These are phyloP conservation scores for Notospermus geniculatus DNA, from an alignment of 1,140 invertebrate genomes.

Conservation along the genomic window DNA sequence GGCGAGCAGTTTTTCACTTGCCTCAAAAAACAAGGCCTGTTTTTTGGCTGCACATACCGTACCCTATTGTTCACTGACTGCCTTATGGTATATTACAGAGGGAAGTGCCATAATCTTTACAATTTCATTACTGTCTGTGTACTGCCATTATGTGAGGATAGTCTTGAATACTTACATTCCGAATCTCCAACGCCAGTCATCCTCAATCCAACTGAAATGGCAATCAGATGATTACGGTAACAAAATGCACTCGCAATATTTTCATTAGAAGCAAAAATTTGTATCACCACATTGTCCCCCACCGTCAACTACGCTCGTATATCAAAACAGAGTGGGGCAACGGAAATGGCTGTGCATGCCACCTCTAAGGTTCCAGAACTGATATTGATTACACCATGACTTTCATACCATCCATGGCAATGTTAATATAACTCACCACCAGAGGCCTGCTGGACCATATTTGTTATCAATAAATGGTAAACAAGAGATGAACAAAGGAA, in stretches of 20 bases:
- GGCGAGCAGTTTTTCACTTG: too few relatives aligned
- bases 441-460: conserved; percentile 52
- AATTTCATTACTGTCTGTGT: too few relatives aligned
- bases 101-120: too few relatives aligned
- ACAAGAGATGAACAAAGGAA: conserved; percentile 39
- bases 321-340: too few relatives aligned
- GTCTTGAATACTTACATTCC: conserved; percentile 44
- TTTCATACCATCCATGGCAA: not conserved
- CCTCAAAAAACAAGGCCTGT: not conserved
- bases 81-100: too few relatives aligned
- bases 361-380: not conserved
- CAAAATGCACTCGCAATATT: not conserved
- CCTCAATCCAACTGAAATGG: conserved; percentile 47
- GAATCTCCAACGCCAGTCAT: conserved; percentile 46
- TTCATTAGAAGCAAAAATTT: conserved; percentile 14
- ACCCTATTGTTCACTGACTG: too few relatives aligned
- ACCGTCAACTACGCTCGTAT: too few relatives aligned
- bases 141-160: too few relatives aligned
- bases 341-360: too few relatives aligned
- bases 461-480: conserved; percentile 46
- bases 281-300: conserved; percentile 4
- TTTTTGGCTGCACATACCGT: too few relatives aligned
- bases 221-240: not conserved
- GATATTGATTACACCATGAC: not conserved
- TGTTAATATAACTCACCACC: conserved; percentile 42